phyloP scores from a whole-genome alignment of 2,888 invertebrate species.

The Neria commutata region DNA sequence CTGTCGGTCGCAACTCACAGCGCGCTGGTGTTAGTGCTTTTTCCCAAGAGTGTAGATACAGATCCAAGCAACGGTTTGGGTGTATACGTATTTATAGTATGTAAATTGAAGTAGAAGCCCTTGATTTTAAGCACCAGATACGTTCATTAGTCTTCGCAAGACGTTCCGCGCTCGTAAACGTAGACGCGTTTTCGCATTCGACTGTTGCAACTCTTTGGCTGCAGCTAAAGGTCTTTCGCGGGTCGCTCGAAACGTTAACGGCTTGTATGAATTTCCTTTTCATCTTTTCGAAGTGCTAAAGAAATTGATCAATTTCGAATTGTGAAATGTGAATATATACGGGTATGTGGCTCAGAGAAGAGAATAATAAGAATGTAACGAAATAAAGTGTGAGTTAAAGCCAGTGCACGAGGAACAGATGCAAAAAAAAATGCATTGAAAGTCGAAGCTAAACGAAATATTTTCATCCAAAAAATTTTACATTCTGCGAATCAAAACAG shows the following conservation, averaged over 20 bases:
- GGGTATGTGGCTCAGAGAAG: too few species aligned
- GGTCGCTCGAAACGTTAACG: too few species aligned
- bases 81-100: slow-evolving; percentile 36
- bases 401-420: neutral
- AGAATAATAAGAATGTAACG: slow-evolving; percentile 18
- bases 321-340: too few species aligned
- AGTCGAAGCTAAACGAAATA: neutral
- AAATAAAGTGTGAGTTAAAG: neutral
- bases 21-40: slow-evolving; percentile 37
- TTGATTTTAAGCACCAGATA: slow-evolving; percentile 57
- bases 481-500: neutral
- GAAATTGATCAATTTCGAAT: too few species aligned
- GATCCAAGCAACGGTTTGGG: neutral
- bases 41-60: slow-evolving; percentile 44
- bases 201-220: slow-evolving; percentile 21
- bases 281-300: too few species aligned
- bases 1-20: neutral
- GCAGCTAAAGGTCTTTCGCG: too few species aligned
- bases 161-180: slow-evolving; percentile 53
- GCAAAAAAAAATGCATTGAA: neutral
- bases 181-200: slow-evolving; percentile 46
- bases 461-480: neutral
- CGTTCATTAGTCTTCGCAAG: slow-evolving; percentile 55
- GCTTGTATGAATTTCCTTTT: too few species aligned
- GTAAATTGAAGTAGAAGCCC: slow-evolving; percentile 57